phyloP scores from a whole-genome alignment of 2,797 vertebrate genomes.

The Cryptoprocta ferox region DNA sequence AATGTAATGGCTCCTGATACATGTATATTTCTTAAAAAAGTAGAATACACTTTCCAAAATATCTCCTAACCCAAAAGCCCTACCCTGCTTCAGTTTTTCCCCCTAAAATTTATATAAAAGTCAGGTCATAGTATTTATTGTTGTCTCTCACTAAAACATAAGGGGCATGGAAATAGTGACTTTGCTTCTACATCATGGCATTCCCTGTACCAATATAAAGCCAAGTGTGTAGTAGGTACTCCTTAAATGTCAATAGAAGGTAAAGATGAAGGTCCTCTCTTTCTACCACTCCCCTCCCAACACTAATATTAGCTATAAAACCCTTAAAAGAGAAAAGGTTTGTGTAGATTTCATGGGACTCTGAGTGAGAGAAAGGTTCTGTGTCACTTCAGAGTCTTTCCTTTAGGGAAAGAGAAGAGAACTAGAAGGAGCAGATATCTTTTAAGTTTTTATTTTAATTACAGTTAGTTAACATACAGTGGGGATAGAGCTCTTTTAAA shows the following conservation, averaged over 20 bases:
- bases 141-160: background rate
- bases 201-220: background rate
- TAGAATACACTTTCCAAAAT: background rate
- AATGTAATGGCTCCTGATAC: background rate
- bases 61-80: background rate
- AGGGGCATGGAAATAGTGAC: background rate
- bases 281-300: background rate
- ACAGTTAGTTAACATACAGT: background rate
- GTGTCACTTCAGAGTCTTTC: background rate
- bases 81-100: background rate
- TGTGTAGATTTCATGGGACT: background rate
- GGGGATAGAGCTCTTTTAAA: constrained; percentile 14
- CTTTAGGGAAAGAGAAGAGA: background rate
- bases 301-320: background rate
- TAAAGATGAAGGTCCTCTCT: background rate
- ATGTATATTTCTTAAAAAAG: background rate
- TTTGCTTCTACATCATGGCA: background rate
- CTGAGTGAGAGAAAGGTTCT: background rate
- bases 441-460: background rate
- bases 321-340: background rate
- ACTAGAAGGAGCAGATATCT: background rate
- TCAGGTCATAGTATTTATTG: background rate
- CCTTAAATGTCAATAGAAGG: background rate
- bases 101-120: background rate
- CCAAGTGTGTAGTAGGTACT: background rate